Evolutionary conservation across 2,888 invertebrate genomes (phyloP).

Genomic region (Acronicta psi): DNA sequence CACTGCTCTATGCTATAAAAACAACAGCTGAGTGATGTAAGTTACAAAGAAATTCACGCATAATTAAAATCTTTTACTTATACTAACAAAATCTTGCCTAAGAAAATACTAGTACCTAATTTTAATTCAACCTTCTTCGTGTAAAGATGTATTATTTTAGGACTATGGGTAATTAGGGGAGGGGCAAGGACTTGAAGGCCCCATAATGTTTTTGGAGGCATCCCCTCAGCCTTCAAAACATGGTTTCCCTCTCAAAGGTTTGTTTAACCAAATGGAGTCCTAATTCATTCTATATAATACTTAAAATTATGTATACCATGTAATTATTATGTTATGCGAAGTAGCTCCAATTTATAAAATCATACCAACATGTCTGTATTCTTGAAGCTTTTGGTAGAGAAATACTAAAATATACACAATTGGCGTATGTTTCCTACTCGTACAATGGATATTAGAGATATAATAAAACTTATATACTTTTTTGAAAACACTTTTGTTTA

Average conservation of each 20-base stretch:
- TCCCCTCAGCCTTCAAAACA: slow-evolving; percentile 65
- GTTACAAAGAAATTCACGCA: no score
- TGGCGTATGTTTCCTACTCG: no score
- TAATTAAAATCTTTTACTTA: slow-evolving; percentile 33
- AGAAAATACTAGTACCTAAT: slow-evolving; percentile 46
- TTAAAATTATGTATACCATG: slow-evolving; percentile 36
- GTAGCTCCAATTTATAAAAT: slow-evolving; percentile 22
- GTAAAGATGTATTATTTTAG: slow-evolving; percentile 66
- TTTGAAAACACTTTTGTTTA: no score
- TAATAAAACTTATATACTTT: no score
- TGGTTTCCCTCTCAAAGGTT: slow-evolving; percentile 66
- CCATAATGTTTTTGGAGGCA: slow-evolving; percentile 57
- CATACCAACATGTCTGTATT: no score
- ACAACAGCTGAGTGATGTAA: no score
- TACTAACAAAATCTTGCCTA: slow-evolving; percentile 41
- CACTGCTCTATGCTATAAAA: no score
- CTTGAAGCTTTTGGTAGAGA: no score
- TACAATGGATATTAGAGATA: no score
- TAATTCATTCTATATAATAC: slow-evolving; percentile 58
- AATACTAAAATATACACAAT: no score
- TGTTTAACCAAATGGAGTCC: slow-evolving; percentile 57
- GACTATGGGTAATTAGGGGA: slow-evolving; percentile 52
- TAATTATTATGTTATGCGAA: slow-evolving; percentile 16
- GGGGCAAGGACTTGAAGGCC: slow-evolving; percentile 42
- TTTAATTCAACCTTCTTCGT: slow-evolving; percentile 31